phyloP scores from a whole-genome alignment of 2,113 vertebrate genomes.

The Laticauda colubrina region DNA sequence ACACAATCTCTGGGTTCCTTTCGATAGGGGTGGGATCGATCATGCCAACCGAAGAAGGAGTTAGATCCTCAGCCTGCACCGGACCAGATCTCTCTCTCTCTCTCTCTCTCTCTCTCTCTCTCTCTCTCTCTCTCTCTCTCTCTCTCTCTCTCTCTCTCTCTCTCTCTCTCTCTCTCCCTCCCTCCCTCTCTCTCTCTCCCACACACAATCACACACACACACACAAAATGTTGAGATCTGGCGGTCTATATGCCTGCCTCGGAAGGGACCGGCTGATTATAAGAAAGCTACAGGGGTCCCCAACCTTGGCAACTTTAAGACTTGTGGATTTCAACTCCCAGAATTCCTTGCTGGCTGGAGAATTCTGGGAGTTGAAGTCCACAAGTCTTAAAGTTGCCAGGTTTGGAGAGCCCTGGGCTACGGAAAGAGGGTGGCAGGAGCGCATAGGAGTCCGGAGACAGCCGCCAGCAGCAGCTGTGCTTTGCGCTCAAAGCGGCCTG shows the following conservation, averaged over 20 bases:
- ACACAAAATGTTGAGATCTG: neutral
- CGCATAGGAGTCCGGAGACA: slow-evolving; percentile 40
- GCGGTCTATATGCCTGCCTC: neutral
- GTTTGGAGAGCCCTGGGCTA: no score
- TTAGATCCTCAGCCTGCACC: no score
- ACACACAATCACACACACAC: neutral
- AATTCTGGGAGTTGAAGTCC: no score
- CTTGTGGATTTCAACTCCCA: no score
- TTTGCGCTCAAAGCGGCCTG: neutral
- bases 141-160: no score
- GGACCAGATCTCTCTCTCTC: neutral
- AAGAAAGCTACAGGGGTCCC: slow-evolving; percentile 45
- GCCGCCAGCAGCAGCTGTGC: slow-evolving; percentile 8
- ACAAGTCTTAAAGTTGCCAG: no score
- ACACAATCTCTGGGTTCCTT: neutral
- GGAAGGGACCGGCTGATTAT: slow-evolving; percentile 32
- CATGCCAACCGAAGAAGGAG: neutral
- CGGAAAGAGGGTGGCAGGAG: slow-evolving; percentile 54
- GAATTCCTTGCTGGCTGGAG: no score
- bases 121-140: no score
- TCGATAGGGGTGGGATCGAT: neutral
- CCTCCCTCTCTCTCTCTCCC: no score
- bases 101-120: no score
- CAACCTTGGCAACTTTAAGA: neutral
- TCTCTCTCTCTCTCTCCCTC: no score